Evolutionary conservation across 2,888 invertebrate genomes (phyloP).

Genomic region (Drosophila mimica): DNA sequence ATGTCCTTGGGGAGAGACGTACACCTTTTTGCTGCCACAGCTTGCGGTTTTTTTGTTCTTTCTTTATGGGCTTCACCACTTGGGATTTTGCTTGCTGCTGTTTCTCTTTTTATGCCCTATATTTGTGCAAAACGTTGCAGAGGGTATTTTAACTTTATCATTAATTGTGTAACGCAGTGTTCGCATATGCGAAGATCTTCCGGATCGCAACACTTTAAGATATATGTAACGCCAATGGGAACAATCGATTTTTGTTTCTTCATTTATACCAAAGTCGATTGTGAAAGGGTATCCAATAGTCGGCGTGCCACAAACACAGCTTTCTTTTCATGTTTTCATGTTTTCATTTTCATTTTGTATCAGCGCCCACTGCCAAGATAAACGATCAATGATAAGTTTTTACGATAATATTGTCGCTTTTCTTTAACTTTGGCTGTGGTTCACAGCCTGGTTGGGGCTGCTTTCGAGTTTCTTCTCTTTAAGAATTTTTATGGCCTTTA

Average conservation of each 20-base stretch:
- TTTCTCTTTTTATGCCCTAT: conserved; percentile 1
- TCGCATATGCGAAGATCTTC: not conserved
- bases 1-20: conserved; percentile 74
- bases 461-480: not conserved
- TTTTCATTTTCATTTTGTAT: conserved; percentile 10
- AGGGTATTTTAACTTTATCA: not conserved
- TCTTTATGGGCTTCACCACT: conserved; percentile 38
- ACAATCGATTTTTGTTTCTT: not conserved
- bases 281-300: not conserved
- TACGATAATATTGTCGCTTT: conserved; percentile 53
- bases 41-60: conserved; percentile 52
- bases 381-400: conserved; percentile 75
- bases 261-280: not conserved
- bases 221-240: not conserved
- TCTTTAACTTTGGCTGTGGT: not conserved
- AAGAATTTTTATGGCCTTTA: not conserved
- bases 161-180: not conserved
- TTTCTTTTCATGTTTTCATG: not conserved
- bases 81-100: conserved; percentile 38
- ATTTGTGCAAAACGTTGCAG: not conserved
- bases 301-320: not conserved
- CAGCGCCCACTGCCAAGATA: conserved; percentile 38
- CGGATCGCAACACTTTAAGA: not conserved
- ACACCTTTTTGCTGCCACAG: conserved; percentile 71
- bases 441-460: not conserved